Percentiles rank a stretch among this genome's conserved stretches.
phyloP scores from a whole-genome alignment of 2,113 vertebrate species.

The Athene noctua region DNA sequence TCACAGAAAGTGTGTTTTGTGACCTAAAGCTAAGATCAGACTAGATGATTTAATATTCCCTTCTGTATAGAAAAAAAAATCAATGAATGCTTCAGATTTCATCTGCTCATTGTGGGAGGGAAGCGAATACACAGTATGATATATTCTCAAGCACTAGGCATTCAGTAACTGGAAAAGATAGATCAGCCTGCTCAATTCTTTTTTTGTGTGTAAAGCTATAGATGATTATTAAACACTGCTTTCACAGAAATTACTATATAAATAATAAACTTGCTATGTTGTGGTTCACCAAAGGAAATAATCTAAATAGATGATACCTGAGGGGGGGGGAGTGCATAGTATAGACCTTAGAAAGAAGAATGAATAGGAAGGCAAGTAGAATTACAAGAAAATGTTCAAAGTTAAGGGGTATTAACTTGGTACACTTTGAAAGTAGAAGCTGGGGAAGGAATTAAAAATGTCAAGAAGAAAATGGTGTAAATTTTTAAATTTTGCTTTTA shows the following conservation, averaged over 20 bases:
- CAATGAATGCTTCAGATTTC: neutral
- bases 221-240: neutral
- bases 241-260: neutral
- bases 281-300: neutral
- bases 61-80: neutral
- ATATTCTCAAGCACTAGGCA: neutral
- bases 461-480: neutral
- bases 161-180: neutral
- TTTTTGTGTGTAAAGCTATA: neutral
- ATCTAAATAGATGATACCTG: neutral
- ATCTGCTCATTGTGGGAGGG: neutral
- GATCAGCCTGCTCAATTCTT: neutral
- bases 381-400: neutral
- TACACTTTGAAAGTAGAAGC: neutral
- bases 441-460: neutral
- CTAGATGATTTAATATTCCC: neutral
- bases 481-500: neutral
- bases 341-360: neutral
- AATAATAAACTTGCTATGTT: neutral
- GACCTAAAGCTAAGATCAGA: neutral
- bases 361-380: neutral
- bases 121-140: neutral
- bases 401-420: neutral
- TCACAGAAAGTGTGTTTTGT: neutral
- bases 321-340: neutral